Evolutionary conservation across 2,888 invertebrate species (phyloP), one percentile per base, ranked within the genome.

Genomic region (Gnatocerus cornutus): DNA sequence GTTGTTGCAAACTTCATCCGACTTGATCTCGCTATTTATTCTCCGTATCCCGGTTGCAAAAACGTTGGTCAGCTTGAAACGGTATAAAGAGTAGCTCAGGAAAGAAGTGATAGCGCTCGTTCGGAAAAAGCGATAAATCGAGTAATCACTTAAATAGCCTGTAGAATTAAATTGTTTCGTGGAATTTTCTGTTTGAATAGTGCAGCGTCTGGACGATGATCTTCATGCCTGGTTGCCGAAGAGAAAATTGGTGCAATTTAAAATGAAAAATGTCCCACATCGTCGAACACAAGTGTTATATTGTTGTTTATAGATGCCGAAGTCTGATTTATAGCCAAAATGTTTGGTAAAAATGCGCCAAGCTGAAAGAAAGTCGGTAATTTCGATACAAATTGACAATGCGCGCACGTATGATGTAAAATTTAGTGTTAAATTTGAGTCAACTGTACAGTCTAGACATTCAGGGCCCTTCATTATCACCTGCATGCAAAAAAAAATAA

Each of bases 11-110:
- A 59, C 53, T 45, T 61, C 69, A 52, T 68, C 67, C 71, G 67
- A 74, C 69, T 73, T 72, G 74, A 76, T 77, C 75, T 73, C 71
- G 74, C 76, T 74, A 73, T 77, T 76, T 76, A 71, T 75, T 75
- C 73, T 71, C 75, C 74, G 74, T 77, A 73, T 71, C 74, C 71
- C 73, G 12, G 41, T 33, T 33, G 13, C 14, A 13, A 16, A 16
- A 14, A 37, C 43, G 21, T 39, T 10, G 55, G 63, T 48, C 41
- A 52, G 27, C 33, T 33, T 13, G 16, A n/a, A n/a, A n/a, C n/a
- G n/a, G n/a, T n/a, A n/a, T 21, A 43, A 46, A 50, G 53, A 58
- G 48, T 45, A 45, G 13, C 55, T 13, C 37, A 43, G 45, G 45
- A 68, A 62, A 53, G 48, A 68, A 21, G 21, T 45, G 43, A 14